Conservation (phyloP, 30 jellyfish, hydroid and myxozoan species). For the Catostylus mosaicus region DNA sequence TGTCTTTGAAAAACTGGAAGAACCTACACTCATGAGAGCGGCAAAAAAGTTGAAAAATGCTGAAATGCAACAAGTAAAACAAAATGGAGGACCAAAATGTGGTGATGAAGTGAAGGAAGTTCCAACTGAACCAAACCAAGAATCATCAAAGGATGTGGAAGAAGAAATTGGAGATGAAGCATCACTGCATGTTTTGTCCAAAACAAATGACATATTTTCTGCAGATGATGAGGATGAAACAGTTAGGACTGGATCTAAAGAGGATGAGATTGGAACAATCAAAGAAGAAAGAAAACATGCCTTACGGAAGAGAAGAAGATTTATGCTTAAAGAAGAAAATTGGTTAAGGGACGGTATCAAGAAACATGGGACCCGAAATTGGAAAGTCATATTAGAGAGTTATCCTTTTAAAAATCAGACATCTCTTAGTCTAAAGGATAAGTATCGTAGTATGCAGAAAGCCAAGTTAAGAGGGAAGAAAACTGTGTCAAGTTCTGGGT, state of each 20-base stretch:
- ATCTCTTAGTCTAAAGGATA: constrained; percentile 21
- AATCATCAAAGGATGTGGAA: too few species aligned
- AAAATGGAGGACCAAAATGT: background rate
- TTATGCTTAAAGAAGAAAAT: background rate
- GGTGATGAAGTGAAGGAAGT: background rate
- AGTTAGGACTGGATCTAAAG: too few species aligned
- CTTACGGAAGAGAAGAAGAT: background rate
- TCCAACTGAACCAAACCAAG: too few species aligned
- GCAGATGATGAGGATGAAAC: too few species aligned
- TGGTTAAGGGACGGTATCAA: constrained; percentile 15
- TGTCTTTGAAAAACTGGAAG: background rate
- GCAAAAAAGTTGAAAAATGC: background rate
- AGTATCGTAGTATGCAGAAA: background rate
- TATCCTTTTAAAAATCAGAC: constrained; percentile 5
- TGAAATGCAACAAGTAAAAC: background rate
- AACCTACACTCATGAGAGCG: background rate
- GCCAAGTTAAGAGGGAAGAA: too few species aligned
- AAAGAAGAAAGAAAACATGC: background rate
- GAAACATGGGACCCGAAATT: constrained; percentile 1
- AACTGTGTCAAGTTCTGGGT: too few species aligned
- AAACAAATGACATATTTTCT: too few species aligned
- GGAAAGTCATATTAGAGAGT: constrained; percentile 2
- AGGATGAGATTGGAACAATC: background rate
- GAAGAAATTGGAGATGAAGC: too few species aligned
- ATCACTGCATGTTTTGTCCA: too few species aligned